Evolutionary conservation across 2,113 vertebrate genomes (phyloP).

Genomic region (Sinocyclocheilus rhinocerous): DNA sequence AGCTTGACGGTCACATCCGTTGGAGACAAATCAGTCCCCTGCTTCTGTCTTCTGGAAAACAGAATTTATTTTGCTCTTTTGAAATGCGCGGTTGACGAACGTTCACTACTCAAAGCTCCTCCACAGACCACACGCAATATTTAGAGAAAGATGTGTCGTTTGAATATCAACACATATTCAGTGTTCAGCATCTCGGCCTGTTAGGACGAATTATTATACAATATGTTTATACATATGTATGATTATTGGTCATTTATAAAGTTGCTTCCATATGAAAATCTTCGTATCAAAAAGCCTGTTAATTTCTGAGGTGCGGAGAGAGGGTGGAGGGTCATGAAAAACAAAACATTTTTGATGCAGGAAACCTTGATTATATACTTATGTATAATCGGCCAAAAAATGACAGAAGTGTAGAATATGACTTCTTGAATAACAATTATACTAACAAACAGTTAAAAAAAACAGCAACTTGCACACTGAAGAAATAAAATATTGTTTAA

Average conservation of each 20-base stretch:
- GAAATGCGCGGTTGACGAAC: not conserved
- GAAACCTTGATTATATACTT: not conserved
- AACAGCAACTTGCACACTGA: not conserved
- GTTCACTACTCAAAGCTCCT: not conserved
- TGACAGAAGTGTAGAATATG: not conserved
- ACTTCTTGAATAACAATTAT: not conserved
- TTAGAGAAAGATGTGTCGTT: not conserved
- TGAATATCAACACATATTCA: not conserved
- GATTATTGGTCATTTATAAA: not conserved
- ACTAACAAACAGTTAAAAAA: not conserved
- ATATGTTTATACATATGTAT: too few species aligned
- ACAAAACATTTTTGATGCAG: not conserved
- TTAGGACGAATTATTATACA: not conserved
- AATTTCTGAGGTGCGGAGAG: not conserved
- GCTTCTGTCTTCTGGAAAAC: not conserved
- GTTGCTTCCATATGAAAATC: not conserved
- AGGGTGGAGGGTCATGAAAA: not conserved
- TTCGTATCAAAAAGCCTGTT: not conserved
- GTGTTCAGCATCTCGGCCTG: not conserved
- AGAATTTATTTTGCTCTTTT: not conserved
- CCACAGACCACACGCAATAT: not conserved
- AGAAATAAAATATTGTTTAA: not conserved
- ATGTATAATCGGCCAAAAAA: not conserved
- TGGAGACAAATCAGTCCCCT: not conserved
- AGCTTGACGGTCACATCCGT: constrained; percentile 5